Conservation (phyloP, 2,113 vertebrate genomes). For the Oryzias woworae region DNA sequence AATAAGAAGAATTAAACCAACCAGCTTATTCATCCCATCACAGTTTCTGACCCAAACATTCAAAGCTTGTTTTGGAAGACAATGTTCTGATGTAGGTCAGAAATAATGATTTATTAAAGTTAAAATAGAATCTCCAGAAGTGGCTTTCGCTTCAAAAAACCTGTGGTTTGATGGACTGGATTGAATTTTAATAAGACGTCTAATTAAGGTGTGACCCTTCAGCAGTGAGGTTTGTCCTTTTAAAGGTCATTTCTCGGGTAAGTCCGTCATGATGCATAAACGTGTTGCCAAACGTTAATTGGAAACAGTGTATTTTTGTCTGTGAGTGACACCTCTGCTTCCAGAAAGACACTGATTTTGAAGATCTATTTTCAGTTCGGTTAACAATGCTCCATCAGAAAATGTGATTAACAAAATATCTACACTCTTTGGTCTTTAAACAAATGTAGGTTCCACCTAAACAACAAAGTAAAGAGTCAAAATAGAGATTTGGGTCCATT, state of each 20-base stretch:
- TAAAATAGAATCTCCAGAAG: not conserved
- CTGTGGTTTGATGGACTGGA: not conserved
- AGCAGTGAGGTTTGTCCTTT: not conserved
- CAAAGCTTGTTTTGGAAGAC: not conserved
- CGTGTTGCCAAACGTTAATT: not conserved
- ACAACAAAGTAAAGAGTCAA: too few species aligned
- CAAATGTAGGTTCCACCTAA: too few species aligned
- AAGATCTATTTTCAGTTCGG: too few species aligned
- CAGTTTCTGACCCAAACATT: not conserved
- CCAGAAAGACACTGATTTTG: too few species aligned
- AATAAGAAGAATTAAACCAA: not conserved
- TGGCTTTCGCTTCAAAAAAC: not conserved
- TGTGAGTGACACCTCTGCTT: too few species aligned
- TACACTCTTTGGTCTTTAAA: too few species aligned
- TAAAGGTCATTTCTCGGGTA: constrained; percentile 3
- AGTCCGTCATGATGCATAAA: not conserved
- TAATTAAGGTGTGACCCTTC: not conserved
- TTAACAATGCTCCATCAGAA: too few species aligned
- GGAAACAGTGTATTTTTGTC: too few species aligned
- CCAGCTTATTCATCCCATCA: not conserved
- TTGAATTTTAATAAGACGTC: not conserved
- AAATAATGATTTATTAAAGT: not conserved
- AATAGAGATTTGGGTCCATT: too few species aligned
- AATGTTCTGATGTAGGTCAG: not conserved
- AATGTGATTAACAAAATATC: too few species aligned